Evolutionary conservation across 1,140 invertebrate species (phyloP), one percentile per base, ranked within the genome.

Genomic region (Eueides isabella): DNA sequence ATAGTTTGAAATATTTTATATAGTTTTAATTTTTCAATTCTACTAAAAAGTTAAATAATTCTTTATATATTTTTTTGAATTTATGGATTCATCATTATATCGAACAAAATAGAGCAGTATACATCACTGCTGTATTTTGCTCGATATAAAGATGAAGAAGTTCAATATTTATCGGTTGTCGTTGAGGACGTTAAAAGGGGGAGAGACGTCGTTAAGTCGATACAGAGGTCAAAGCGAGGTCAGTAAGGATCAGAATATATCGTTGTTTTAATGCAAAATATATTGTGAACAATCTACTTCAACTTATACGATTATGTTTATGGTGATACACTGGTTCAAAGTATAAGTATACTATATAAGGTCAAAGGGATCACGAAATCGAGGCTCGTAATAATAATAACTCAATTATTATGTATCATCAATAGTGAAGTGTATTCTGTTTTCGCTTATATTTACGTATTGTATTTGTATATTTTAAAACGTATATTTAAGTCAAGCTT

Each of bases 111-210:
- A n/a, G n/a, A n/a, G n/a, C n/a, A n/a, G n/a, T n/a, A n/a, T n/a
- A n/a, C n/a, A n/a, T n/a, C n/a, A n/a, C n/a, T n/a, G n/a, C n/a
- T n/a, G n/a, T n/a, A 55, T 55, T 79, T 74, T 79, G 77, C 74
- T 67, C 68, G 67, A 70, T 69, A 67, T 72, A 72, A 69, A 76
- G 81, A 83, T 83, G 79, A 83, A 77, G 71, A 75, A 76, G 76
- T 68, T 70, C 66, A 72, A 78, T 79, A 83, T 83, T 77, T 83
- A 83, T 83, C 80, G 78, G 75, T 67, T 80, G 74, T 77, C 80
- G 80, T 73, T 74, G 62, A 74, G 63, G 66, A 72, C 75, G 71
- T 73, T 77, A 77, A 76, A 76, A 69, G 68, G 61, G 74, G 75
- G 73, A 78, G 75, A 63, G 74, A 71, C 66, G 71, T 78, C 77